A percentile compares a stretch with the other conserved stretches of the same genome.
Evolutionary conservation across 2,113 vertebrate genomes (phyloP).

Genomic region (Coracopsis vasa): DNA sequence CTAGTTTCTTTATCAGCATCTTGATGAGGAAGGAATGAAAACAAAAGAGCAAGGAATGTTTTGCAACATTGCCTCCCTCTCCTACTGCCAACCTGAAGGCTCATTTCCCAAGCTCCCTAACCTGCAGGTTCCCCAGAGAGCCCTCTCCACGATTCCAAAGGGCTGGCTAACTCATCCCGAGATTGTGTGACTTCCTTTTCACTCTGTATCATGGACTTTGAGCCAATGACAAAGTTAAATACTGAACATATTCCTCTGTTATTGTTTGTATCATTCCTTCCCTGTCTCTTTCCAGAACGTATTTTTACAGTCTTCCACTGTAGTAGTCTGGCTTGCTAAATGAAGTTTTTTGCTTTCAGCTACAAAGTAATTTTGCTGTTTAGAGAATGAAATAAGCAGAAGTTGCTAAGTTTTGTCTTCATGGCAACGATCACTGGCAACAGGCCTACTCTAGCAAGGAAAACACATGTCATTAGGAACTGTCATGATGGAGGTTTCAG

Average conservation of each 20-base stretch:
- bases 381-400: neutral
- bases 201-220: rapidly evolving
- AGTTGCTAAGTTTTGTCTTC: neutral
- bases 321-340: neutral
- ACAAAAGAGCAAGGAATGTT: neutral
- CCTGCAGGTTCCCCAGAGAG: neutral
- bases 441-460: neutral
- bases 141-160: rapidly evolving
- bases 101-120: neutral
- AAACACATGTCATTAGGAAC: neutral
- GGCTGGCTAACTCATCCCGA: rapidly evolving
- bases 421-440: neutral
- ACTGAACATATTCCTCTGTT: neutral
- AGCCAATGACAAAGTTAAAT: neutral
- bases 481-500: neutral
- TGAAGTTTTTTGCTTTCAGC: neutral
- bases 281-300: neutral
- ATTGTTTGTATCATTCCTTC: neutral
- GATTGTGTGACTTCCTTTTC: rapidly evolving
- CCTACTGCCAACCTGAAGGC: rapidly evolving
- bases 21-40: neutral
- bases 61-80: neutral
- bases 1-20: neutral
- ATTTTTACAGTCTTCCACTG: neutral
- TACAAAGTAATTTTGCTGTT: neutral